A percentile compares a stretch with the other conserved stretches of the same genome.
phyloP scores from a whole-genome alignment of 2,888 invertebrate species.

The Cartodere bifasciata region DNA sequence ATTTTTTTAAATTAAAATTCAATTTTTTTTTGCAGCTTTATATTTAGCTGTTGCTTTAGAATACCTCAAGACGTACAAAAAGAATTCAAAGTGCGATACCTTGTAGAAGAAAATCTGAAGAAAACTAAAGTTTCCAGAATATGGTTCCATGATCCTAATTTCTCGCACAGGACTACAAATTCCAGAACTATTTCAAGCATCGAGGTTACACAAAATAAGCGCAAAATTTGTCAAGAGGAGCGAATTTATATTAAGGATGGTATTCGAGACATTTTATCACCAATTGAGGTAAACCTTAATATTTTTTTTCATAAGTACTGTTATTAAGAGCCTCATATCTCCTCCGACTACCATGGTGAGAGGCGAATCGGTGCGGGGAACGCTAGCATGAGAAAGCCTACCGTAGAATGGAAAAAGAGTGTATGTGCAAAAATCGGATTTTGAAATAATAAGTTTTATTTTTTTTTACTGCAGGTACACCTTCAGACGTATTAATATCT shows the following conservation, averaged over 20 bases:
- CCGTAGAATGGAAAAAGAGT: no score
- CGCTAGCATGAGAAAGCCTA: no score
- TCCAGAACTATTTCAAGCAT: constrained; percentile 8
- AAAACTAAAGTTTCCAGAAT: constrained; percentile 56
- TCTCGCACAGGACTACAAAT: constrained; percentile 6
- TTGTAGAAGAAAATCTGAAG: constrained; percentile 19
- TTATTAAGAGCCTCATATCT: no score
- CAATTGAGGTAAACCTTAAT: constrained; percentile 52
- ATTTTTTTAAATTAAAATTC: constrained; percentile 1
- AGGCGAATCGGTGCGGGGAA: no score
- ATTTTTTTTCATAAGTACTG: no score
- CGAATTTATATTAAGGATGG: constrained; percentile 79
- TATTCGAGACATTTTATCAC: constrained; percentile 77
- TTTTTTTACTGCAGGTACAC: no score
- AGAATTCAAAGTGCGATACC: constrained; percentile 20
- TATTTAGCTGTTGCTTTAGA: constrained; percentile 73
- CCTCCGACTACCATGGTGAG: no score
- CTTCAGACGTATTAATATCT: no score
- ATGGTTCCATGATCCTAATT: constrained; percentile 47
- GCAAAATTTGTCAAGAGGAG: constrained; percentile 50
- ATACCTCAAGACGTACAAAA: constrained; percentile 32
- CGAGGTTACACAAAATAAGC: constrained; percentile 28
- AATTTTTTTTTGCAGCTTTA: constrained; percentile 42
- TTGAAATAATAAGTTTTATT: no score
- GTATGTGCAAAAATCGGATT: no score